Evolutionary conservation across 2,797 vertebrate species (phyloP).

Genomic region (Pangasius macronema): DNA sequence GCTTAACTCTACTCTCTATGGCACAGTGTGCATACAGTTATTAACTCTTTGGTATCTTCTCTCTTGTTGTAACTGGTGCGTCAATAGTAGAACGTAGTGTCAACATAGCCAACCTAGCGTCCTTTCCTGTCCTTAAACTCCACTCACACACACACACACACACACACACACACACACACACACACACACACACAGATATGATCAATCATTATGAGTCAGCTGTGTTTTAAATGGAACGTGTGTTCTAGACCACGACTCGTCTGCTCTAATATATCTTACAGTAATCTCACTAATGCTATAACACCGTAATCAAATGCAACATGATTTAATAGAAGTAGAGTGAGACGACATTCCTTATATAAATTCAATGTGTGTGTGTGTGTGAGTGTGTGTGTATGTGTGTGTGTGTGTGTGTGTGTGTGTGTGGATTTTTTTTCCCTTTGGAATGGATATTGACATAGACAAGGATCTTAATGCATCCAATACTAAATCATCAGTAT

Average conservation of each 20-base stretch:
- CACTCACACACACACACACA: not conserved
- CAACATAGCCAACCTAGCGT: not conserved
- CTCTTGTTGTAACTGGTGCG: not conserved
- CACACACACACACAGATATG: slow-evolving; percentile 7
- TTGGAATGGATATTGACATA: slow-evolving; percentile 38
- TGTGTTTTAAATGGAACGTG: slow-evolving; percentile 17
- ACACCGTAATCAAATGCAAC: slow-evolving; percentile 10
- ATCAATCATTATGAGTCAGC: slow-evolving; percentile 18
- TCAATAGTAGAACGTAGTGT: not conserved
- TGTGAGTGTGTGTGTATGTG: slow-evolving; percentile 21
- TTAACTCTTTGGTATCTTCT: not conserved
- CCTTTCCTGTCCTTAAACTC: slow-evolving; percentile 6
- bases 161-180: not conserved
- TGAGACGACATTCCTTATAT: slow-evolving; percentile 28
- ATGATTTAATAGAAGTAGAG: slow-evolving; percentile 31
- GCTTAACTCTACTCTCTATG: not conserved
- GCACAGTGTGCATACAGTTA: not conserved
- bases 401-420: slow-evolving; percentile 25
- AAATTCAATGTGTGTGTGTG: slow-evolving; percentile 24
- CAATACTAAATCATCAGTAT: slow-evolving; percentile 36
- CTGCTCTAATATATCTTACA: slow-evolving; percentile 31
- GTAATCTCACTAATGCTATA: slow-evolving; percentile 37
- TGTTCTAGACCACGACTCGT: slow-evolving; percentile 25
- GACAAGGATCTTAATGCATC: slow-evolving; percentile 35
- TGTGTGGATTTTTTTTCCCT: not conserved